Percentiles rank a stretch among this genome's conserved stretches.
Conservation (phyloP, 2,113 vertebrate species). For the Crotophaga sulcirostris region DNA sequence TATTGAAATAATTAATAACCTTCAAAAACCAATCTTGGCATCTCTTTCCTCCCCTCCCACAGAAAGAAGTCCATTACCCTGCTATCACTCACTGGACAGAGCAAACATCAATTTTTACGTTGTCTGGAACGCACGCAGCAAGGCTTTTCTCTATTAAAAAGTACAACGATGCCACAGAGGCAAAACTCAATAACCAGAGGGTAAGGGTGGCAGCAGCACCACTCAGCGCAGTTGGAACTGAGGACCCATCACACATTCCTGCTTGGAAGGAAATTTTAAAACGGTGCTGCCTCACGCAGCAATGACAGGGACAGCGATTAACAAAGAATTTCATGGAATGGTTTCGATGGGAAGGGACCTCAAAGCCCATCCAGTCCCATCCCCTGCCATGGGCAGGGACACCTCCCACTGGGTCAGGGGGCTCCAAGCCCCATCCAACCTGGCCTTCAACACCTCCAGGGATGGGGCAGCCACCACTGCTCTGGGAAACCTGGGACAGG, state of each 20-base stretch:
- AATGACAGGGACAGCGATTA: accelerated
- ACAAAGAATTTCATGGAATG: not conserved
- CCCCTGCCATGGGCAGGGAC: too few species aligned
- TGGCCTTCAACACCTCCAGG: too few species aligned
- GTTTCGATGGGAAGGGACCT: too few species aligned
- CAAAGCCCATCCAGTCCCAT: too few species aligned
- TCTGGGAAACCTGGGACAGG: too few species aligned
- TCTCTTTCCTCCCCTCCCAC: not conserved
- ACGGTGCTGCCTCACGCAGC: accelerated
- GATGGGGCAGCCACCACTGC: too few species aligned
- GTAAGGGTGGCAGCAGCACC: not conserved
- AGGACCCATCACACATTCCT: accelerated
- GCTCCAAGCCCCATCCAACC: too few species aligned
- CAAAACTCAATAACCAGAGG: not conserved
- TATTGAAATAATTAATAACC: not conserved
- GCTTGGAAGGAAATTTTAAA: not conserved
- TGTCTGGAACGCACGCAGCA: not conserved
- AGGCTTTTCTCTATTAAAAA: not conserved
- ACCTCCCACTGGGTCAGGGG: too few species aligned
- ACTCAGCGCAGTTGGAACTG: accelerated
- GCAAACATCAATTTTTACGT: not conserved
- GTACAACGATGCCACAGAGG: not conserved
- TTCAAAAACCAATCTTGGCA: not conserved
- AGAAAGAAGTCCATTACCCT: not conserved
- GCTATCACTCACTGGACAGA: too few species aligned